phyloP scores from a whole-genome alignment of 2,113 vertebrate species.

The Halichoerus grypus region DNA sequence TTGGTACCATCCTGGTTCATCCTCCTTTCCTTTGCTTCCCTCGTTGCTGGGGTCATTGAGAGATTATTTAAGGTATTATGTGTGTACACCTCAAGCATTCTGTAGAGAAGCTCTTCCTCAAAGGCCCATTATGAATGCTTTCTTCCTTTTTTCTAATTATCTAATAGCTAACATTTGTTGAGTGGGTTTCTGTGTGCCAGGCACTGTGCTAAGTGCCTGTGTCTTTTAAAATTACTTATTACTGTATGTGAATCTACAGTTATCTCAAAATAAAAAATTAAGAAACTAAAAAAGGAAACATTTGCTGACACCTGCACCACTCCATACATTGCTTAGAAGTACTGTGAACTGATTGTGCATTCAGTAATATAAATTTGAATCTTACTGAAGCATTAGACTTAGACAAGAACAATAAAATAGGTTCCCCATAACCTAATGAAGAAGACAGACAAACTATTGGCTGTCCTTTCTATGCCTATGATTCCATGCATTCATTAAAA shows the following conservation, averaged over 20 bases:
- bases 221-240: neutral
- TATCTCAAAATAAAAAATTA: neutral
- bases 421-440: neutral
- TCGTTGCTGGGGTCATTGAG: neutral
- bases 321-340: neutral
- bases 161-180: neutral
- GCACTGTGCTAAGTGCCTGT: neutral
- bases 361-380: neutral
- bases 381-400: neutral
- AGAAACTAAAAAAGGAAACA: neutral
- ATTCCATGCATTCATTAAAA: neutral
- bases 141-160: neutral
- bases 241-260: neutral
- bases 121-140: neutral
- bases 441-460: neutral
- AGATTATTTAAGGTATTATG: neutral
- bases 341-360: neutral
- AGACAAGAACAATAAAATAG: neutral
- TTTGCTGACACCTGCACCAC: neutral
- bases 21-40: neutral
- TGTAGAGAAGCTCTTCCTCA: neutral
- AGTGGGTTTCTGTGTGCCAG: neutral
- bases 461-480: neutral
- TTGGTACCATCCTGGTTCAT: neutral
- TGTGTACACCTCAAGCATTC: neutral